Percentiles rank a stretch among this genome's conserved stretches.
These are phyloP conservation scores for Procavia capensis DNA, from an alignment of 2,113 vertebrate genomes.

Conservation along the genomic window DNA sequence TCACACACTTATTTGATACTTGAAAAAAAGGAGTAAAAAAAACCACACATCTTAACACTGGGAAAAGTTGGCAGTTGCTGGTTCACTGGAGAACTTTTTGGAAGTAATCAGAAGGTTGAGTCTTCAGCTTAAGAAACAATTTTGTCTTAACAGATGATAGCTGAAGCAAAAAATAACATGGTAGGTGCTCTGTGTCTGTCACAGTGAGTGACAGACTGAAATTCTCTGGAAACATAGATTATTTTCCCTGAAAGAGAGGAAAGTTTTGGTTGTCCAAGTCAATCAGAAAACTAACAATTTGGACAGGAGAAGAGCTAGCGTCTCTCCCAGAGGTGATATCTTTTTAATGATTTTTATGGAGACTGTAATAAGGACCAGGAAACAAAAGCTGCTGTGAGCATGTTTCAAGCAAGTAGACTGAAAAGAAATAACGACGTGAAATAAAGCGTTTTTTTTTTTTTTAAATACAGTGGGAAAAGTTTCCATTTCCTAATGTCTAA, in stretches of 20 bases:
- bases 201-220: constrained; percentile 84
- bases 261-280: constrained; percentile 86
- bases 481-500: constrained; percentile 61
- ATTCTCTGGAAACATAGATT: constrained; percentile 82
- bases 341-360: constrained; percentile 80
- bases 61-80: constrained; percentile 3
- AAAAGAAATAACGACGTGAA: constrained; percentile 70
- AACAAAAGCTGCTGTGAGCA: constrained; percentile 74
- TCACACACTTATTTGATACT: constrained; percentile 39
- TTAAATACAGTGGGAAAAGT: constrained; percentile 45
- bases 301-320: constrained; percentile 80
- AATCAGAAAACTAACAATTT: constrained; percentile 85
- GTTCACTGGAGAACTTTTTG: constrained; percentile 76
- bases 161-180: constrained; percentile 86
- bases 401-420: constrained; percentile 76
- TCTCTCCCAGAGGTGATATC: constrained; percentile 66
- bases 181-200: constrained; percentile 84
- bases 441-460: constrained; percentile 51
- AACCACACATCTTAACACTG: constrained; percentile 62
- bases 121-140: constrained; percentile 83
- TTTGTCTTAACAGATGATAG: constrained; percentile 86
- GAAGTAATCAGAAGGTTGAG: constrained; percentile 72
- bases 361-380: constrained; percentile 68
- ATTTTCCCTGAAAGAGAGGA: constrained; percentile 86
- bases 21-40: constrained; percentile 71